Evolutionary conservation across 2,888 invertebrate genomes (phyloP).

Genomic region (Bugula neritina): DNA sequence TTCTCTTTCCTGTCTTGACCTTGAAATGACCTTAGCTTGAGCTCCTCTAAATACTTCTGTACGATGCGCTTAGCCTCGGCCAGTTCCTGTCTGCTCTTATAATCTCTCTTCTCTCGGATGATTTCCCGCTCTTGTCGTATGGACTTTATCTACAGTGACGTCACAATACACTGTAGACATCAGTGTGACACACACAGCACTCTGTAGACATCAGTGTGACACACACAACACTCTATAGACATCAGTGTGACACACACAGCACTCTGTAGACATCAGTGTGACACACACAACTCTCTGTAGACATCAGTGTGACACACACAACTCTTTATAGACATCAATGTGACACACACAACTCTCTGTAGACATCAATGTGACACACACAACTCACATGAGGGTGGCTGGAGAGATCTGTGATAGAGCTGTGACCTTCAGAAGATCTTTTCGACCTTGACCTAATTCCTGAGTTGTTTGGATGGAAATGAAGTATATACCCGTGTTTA

Average conservation of each 20-base stretch:
- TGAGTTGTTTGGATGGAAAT: background rate
- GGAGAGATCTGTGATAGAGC: conserved; percentile 7
- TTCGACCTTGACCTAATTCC: background rate
- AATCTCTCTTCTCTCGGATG: conserved; percentile 9
- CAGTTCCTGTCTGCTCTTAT: background rate
- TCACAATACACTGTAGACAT: too few relatives aligned
- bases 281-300: too few relatives aligned
- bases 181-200: too few relatives aligned
- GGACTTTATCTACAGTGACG: conserved; percentile 1
- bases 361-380: too few relatives aligned
- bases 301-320: too few relatives aligned
- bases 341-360: too few relatives aligned
- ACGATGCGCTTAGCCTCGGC: background rate
- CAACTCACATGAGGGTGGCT: conserved; percentile 15
- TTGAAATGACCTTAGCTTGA: background rate
- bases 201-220: too few relatives aligned
- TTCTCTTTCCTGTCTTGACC: background rate
- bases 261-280: too few relatives aligned
- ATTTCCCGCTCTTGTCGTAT: background rate
- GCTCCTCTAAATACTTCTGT: background rate
- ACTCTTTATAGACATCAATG: too few relatives aligned
- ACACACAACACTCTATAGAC: too few relatives aligned
- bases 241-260: too few relatives aligned
- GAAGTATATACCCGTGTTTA: background rate
- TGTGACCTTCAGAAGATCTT: background rate